Evolutionary conservation across 2,888 invertebrate genomes (phyloP).

Genomic region (Diachrysia chrysitis): DNA sequence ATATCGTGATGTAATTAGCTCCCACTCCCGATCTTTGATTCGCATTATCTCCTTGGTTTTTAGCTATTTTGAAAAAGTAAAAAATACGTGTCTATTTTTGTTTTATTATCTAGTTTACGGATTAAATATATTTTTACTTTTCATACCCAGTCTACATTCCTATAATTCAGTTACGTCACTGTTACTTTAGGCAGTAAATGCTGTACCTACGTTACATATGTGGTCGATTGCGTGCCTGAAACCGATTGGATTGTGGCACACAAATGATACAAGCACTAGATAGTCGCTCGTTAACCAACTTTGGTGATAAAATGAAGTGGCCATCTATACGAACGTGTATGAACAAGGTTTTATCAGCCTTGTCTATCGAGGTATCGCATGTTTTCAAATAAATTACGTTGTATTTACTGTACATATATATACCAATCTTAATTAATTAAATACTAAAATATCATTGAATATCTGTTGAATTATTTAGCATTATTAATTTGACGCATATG

Average conservation of each 20-base stretch:
- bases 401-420: background rate
- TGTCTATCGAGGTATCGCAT: constrained; percentile 29
- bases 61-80: no score
- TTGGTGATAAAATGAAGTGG: constrained; percentile 53
- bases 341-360: constrained; percentile 23
- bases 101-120: no score
- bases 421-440: no score
- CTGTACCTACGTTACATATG: background rate
- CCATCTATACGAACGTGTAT: constrained; percentile 46
- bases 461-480: no score
- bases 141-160: no score
- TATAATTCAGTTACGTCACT: background rate
- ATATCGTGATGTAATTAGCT: no score
- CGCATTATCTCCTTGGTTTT: no score
- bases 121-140: no score
- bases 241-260: constrained; percentile 18
- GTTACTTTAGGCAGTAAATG: background rate
- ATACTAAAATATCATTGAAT: no score
- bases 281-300: constrained; percentile 43
- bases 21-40: no score
- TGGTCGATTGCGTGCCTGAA: constrained; percentile 41
- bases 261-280: constrained; percentile 28
- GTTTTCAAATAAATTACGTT: constrained; percentile 34
- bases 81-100: no score
- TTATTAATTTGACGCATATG: no score